phyloP scores from a whole-genome alignment of 2,113 vertebrate species.

The Acinonyx jubatus region DNA sequence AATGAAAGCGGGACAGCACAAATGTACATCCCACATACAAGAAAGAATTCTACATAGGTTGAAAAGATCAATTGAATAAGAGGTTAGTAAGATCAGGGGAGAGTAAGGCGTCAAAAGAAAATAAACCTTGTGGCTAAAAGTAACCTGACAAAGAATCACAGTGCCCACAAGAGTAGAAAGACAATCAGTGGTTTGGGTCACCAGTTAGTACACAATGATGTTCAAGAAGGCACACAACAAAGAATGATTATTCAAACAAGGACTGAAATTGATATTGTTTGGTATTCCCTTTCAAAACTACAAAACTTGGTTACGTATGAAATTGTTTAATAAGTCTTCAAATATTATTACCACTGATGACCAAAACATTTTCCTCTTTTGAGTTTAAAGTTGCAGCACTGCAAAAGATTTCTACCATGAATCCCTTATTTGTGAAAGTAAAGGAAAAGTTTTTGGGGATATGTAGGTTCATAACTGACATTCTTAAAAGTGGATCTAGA shows the following conservation, averaged over 20 bases:
- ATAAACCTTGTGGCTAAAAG: not conserved
- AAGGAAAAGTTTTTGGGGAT: not conserved
- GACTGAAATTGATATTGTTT: not conserved
- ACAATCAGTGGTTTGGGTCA: not conserved
- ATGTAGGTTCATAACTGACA: not conserved
- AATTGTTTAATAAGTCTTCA: not conserved
- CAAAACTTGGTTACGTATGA: not conserved
- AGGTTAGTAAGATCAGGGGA: not conserved
- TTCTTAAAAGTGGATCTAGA: not conserved
- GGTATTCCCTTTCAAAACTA: not conserved
- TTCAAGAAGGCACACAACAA: not conserved
- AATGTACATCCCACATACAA: not conserved
- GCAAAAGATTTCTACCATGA: not conserved
- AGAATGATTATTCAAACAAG: not conserved
- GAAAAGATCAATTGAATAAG: not conserved
- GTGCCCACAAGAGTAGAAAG: not conserved
- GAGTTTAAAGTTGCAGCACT: not conserved
- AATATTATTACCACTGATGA: not conserved
- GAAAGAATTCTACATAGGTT: not conserved
- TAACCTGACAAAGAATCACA: not conserved
- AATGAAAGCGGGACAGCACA: not conserved
- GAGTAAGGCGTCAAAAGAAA: constrained; percentile 30
- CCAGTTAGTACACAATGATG: not conserved
- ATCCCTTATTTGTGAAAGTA: not conserved
- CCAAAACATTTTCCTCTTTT: not conserved